Conservation (phyloP, 1,140 invertebrate genomes). For the Dinothrombium tinctorium region DNA sequence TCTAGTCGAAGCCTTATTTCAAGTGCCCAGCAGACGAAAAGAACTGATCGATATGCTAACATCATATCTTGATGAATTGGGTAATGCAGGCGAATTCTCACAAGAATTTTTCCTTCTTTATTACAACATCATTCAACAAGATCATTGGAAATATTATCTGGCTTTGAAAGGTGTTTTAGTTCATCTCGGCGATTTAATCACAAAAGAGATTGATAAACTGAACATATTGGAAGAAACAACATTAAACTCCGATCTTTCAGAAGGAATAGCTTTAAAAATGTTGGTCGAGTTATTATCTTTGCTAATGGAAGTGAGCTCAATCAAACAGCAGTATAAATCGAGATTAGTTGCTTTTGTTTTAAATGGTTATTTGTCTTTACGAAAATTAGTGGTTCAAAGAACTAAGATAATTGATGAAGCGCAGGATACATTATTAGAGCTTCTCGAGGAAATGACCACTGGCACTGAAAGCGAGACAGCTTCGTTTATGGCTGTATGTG, state of each 20-base stretch:
- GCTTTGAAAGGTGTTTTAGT: constrained; percentile 50
- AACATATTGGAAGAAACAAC: constrained; percentile 68
- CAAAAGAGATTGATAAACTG: constrained; percentile 58
- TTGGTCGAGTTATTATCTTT: constrained; percentile 60
- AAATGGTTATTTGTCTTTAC: constrained; percentile 73
- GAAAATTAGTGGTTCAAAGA: constrained; percentile 72
- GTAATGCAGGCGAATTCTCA: constrained; percentile 59
- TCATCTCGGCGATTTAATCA: constrained; percentile 59
- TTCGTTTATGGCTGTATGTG: constrained; percentile 88
- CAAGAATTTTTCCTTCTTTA: constrained; percentile 72
- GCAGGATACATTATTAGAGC: constrained; percentile 75
- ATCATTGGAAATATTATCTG: constrained; percentile 56
- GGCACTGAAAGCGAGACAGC: constrained; percentile 85
- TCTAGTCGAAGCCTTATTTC: constrained; percentile 55
- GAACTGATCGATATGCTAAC: constrained; percentile 59
- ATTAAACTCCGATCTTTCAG: constrained; percentile 70
- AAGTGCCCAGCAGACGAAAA: constrained; percentile 18
- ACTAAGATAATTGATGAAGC: constrained; percentile 87
- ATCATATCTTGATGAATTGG: constrained; percentile 58
- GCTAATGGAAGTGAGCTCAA: constrained; percentile 39
- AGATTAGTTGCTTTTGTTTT: constrained; percentile 62
- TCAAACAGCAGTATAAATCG: constrained; percentile 62
- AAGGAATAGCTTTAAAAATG: constrained; percentile 68
- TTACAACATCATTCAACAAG: constrained; percentile 46
- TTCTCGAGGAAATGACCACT: constrained; percentile 87